Evolutionary conservation across 1,140 invertebrate species (phyloP).

Genomic region (Drosophila ananassae): DNA sequence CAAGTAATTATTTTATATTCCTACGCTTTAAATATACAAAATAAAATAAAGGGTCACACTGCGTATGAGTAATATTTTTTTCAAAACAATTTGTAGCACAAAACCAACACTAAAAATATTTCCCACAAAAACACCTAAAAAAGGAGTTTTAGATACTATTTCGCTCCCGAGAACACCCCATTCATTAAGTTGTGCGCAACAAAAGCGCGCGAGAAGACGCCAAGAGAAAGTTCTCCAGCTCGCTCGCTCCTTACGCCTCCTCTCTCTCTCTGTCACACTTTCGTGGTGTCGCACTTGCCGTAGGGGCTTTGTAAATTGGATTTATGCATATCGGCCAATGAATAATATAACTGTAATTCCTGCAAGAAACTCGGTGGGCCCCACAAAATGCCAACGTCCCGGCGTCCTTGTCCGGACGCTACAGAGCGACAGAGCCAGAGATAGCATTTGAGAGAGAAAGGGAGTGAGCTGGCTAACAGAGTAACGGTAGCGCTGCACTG

Average conservation of each 20-base stretch:
- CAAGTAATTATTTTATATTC: too few species aligned
- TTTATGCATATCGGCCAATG: conserved; percentile 50
- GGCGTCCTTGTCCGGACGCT: conserved; percentile 29
- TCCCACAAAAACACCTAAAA: not conserved
- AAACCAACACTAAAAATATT: too few species aligned
- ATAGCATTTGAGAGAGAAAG: not conserved
- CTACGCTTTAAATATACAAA: too few species aligned
- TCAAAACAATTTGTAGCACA: not conserved
- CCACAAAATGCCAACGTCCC: conserved; percentile 32
- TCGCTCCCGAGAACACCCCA: conserved; percentile 24
- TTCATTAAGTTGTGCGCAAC: conserved; percentile 26
- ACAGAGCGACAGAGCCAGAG: not conserved
- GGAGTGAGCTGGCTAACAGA: not conserved
- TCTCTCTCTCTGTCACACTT: conserved; percentile 15
- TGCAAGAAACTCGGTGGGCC: conserved; percentile 16
- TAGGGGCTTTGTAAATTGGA: conserved; percentile 55
- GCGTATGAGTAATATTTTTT: not conserved
- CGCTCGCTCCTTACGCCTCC: not conserved
- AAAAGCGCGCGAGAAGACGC: conserved; percentile 54
- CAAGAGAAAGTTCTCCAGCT: conserved; percentile 18
- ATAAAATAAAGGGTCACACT: too few species aligned
- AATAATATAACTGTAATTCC: conserved; percentile 26
- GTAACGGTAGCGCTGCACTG: conserved; percentile 12
- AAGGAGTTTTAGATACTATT: not conserved
- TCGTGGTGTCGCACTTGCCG: conserved; percentile 20